These are phyloP conservation scores for Ophioderma brevispina DNA, from an alignment of 35 echinoderm and acorn worm species.

Conservation along the genomic window DNA sequence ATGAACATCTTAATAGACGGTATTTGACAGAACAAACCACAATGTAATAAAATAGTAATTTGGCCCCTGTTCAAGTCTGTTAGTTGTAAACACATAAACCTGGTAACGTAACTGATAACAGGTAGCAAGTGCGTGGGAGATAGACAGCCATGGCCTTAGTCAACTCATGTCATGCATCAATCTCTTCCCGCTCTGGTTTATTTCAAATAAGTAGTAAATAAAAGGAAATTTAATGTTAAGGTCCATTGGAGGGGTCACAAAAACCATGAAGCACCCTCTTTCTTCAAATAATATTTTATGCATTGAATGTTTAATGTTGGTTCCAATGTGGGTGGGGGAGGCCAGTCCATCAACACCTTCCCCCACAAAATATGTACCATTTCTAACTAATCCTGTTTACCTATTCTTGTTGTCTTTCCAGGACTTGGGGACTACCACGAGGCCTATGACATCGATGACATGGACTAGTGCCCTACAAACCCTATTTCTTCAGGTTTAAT, in stretches of 20 bases:
- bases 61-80: neutral
- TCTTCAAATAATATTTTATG: too few relatives aligned
- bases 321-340: neutral
- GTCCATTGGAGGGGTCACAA: neutral
- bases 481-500: too few relatives aligned
- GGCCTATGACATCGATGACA: constrained; percentile 60
- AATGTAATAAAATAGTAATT: neutral
- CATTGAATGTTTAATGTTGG: constrained; percentile 12
- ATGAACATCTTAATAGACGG: neutral
- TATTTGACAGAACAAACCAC: neutral
- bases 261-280: neutral
- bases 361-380: neutral
- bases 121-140: too few relatives aligned
- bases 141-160: too few relatives aligned
- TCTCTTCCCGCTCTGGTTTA: too few relatives aligned
- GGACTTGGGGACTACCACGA: constrained; percentile 75
- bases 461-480: constrained; percentile 50
- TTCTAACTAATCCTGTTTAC: neutral
- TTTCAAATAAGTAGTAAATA: too few relatives aligned
- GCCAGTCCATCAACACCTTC: neutral
- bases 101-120: too few relatives aligned
- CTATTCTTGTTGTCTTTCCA: constrained; percentile 31
- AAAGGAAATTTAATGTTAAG: too few relatives aligned
- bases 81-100: too few relatives aligned
- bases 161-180: too few relatives aligned